A percentile compares a stretch with the other conserved stretches of the same genome.
These are phyloP conservation scores for Sitobion miscanthi DNA, from an alignment of 1,140 invertebrate species.

Conservation along the genomic window DNA sequence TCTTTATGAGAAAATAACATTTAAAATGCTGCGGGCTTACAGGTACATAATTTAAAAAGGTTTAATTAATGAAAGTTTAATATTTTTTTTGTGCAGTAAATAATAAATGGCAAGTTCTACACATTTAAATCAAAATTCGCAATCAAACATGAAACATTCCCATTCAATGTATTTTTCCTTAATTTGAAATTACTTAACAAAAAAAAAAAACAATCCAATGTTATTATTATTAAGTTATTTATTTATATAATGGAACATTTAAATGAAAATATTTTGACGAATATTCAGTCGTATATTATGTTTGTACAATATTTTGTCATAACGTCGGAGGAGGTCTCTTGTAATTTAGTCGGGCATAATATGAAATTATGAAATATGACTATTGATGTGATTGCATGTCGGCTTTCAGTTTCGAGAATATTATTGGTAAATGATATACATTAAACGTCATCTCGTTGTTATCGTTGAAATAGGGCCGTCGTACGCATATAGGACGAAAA, in stretches of 20 bases:
- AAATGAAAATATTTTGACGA: neutral
- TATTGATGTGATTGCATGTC: neutral
- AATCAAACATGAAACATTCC: neutral
- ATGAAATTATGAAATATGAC: neutral
- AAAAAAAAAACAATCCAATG: neutral
- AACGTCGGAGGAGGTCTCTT: neutral
- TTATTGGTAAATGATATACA: neutral
- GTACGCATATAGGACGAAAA: neutral
- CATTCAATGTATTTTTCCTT: neutral
- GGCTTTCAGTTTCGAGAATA: neutral
- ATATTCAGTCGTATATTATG: neutral
- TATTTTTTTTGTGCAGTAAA: neutral
- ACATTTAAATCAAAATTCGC: neutral
- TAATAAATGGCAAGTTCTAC: neutral
- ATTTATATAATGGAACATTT: neutral
- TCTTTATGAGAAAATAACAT: neutral
- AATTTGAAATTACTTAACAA: neutral
- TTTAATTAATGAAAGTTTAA: slow-evolving; percentile 3
- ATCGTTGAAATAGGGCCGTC: neutral
- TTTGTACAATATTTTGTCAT: neutral
- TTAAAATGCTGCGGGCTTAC: neutral
- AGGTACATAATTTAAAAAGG: neutral
- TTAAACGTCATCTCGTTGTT: neutral
- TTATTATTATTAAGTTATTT: neutral
- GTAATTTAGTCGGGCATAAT: neutral